Base-by-base conservation (phyloP, 2,888 invertebrate genomes). In the Dynastes maya region DNA sequence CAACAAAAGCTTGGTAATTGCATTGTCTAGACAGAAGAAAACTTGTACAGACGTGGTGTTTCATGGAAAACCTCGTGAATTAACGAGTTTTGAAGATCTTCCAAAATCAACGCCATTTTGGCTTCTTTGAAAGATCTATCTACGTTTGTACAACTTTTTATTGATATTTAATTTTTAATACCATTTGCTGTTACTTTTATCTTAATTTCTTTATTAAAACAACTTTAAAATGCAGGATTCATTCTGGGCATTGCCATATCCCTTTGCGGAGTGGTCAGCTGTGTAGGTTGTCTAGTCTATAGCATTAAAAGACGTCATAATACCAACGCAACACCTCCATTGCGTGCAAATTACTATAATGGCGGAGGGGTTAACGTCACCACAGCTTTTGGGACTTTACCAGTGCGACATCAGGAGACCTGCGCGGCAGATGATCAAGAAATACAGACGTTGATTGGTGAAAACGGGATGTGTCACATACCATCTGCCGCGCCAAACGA, bases 181-280 rank as follows among this genome's bases (percentile, higher is more conserved):
- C 45, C 45, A 45, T 45, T 45, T 45, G 55, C 8, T 53, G 4
- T n/a, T 16, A 53, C n/a, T 9, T 58, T 58, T 2, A 16, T 27
- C 9, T 27, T 58, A 8, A 61, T 37, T 27, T 61, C n/a, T 37
- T 11, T 0, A 6, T 53, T 29, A 55, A 16, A 27, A 40, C 11
- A 3, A 37, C 49, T 4, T 32, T 45, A 8, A 8, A 45, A 45
- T 11, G 8, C 11, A 92, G 92, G 91, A 75, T 85, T 92, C 29
- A 89, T 91, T 0, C 85, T 91, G 29, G 91, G 90, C 0, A 86
- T 90, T 5, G 89, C 88, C 0, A 86, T 91, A 32, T 88, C 90
- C 5, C 64, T 90, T 9, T 79, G 90, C 53, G 89, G 90, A 70
- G 83, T 91, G 64, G 32, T 90, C 16, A 85, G 88, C 0, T 89